Conservation (phyloP, 2,888 invertebrate genomes). For the Luperina nickerlii region DNA sequence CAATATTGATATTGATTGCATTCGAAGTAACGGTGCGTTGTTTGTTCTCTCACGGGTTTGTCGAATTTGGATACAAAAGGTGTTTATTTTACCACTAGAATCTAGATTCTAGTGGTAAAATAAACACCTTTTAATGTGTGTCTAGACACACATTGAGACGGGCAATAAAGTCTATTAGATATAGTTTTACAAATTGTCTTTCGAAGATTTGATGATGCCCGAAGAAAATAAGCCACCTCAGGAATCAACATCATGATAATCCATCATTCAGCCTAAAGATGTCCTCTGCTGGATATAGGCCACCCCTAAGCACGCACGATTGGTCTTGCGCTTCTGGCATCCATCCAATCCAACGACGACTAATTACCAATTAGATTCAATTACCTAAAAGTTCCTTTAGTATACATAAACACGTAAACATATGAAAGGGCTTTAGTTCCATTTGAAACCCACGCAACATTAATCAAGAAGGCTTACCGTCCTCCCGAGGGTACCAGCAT, state of each 20-base stretch:
- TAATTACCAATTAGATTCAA: constrained; percentile 3
- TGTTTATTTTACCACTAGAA: constrained; percentile 21
- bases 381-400: not conserved
- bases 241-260: not conserved
- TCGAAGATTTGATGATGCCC: not conserved
- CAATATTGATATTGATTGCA: constrained; percentile 62
- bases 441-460: constrained; percentile 52
- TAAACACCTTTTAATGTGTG: too few species aligned
- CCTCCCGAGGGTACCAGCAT: constrained; percentile 37
- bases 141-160: not conserved
- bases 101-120: too few species aligned
- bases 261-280: not conserved
- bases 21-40: constrained; percentile 59
- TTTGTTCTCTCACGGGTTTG: constrained; percentile 59
- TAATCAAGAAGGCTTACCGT: constrained; percentile 57
- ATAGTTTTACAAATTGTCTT: not conserved
- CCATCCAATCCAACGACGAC: not conserved
- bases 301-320: not conserved
- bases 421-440: constrained; percentile 13
- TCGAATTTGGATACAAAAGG: constrained; percentile 24
- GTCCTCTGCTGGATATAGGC: not conserved
- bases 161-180: not conserved
- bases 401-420: constrained; percentile 13
- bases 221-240: not conserved
- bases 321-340: not conserved